phyloP scores from a whole-genome alignment of 37 sponge, comb jelly and placozoan genomes.

The Mnemiopsis leidyi region DNA sequence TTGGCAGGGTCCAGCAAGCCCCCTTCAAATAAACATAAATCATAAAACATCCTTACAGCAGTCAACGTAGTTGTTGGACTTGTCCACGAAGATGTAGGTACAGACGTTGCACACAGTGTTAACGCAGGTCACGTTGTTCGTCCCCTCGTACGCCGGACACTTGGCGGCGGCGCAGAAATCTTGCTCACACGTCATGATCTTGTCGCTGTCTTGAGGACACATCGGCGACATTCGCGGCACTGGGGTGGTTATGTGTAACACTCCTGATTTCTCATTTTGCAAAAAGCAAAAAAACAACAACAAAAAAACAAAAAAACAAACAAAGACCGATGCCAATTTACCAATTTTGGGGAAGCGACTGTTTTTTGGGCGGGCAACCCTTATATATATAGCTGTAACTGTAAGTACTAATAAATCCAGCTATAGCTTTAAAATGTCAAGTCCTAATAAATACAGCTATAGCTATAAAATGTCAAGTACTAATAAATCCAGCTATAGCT shows the following conservation, averaged over 20 bases:
- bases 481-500: neutral
- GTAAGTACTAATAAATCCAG: neutral
- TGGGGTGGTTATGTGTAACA: neutral
- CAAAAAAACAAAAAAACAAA: too few species aligned
- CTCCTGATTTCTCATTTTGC: neutral
- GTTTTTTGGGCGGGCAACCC: too few species aligned
- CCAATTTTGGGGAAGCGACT: too few species aligned
- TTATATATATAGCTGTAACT: neutral
- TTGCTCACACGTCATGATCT: neutral
- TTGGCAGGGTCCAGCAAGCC: too few species aligned
- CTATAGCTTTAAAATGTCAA: neutral
- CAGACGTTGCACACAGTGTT: slow-evolving; percentile 55
- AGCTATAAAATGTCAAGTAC: neutral
- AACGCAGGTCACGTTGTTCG: slow-evolving; percentile 15
- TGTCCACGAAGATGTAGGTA: slow-evolving; percentile 65
- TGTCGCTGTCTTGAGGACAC: slow-evolving; percentile 31
- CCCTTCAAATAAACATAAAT: neutral
- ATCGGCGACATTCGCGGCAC: slow-evolving; percentile 64
- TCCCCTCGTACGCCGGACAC: slow-evolving; percentile 61
- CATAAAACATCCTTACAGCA: slow-evolving; percentile 41
- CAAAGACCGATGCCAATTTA: too few species aligned
- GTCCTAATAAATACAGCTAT: neutral
- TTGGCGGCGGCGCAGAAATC: slow-evolving; percentile 34
- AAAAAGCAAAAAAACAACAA: too few species aligned
- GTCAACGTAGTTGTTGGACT: slow-evolving; percentile 12